phyloP scores from a whole-genome alignment of 2,113 vertebrate genomes.

The Rostratula benghalensis region DNA sequence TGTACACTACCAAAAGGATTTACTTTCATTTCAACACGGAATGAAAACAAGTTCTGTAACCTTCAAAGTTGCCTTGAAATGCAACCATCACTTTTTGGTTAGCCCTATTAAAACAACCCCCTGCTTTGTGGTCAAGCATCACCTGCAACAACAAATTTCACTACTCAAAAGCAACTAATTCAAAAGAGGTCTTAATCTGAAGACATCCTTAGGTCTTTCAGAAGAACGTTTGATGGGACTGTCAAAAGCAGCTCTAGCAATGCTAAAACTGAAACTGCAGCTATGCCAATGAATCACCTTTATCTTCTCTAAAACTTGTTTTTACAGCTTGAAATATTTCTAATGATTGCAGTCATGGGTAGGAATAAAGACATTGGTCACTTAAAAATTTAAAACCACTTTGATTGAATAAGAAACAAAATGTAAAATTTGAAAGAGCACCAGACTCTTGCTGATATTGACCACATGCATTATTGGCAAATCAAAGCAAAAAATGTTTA shows the following conservation, averaged over 20 bases:
- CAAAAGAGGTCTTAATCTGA: background rate
- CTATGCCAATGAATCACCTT: background rate
- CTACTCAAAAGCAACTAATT: background rate
- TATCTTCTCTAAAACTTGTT: background rate
- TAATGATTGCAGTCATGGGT: background rate
- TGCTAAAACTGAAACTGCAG: background rate
- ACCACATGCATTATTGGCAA: background rate
- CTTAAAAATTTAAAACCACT: background rate
- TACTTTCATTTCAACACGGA: background rate
- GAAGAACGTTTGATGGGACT: background rate
- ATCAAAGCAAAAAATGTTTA: background rate
- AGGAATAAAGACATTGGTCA: background rate
- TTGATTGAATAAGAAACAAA: background rate
- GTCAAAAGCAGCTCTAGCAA: background rate
- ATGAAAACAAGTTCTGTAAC: slow-evolving; percentile 26
- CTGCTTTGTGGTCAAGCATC: background rate
- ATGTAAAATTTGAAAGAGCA: background rate
- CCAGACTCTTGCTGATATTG: background rate
- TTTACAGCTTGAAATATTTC: background rate
- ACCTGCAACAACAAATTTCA: background rate
- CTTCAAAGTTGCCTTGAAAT: background rate
- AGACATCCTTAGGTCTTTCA: background rate
- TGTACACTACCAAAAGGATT: background rate
- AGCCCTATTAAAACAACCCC: background rate
- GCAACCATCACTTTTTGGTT: background rate